Evolutionary conservation across 2,888 invertebrate species (phyloP), one percentile per base, ranked within the genome.

Genomic region (Chironomus riparius): DNA sequence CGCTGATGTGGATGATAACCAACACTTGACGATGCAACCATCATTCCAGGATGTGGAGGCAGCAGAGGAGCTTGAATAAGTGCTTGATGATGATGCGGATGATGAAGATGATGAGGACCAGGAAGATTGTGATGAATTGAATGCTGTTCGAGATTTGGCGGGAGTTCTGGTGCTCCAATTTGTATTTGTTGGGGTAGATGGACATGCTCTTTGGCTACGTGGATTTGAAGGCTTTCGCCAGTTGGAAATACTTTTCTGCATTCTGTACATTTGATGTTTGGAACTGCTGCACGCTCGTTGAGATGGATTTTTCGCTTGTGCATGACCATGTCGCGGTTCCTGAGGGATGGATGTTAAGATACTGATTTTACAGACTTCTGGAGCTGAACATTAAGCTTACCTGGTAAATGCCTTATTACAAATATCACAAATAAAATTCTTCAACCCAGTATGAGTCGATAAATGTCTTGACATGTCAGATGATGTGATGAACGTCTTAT

Each of bases 381-480:
- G 10, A 28, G 10, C 4, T 1, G 5, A 10, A 38, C 0, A 38
- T 10, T 10, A 7, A 10, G 10, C 22, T 12, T 4, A 65, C 65
- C 65, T 85, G 77, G 86, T 85, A 78, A 88, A 89, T 0, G 86
- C 83, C 71, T 86, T 84, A 3, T 85, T 85, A 79, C 89, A 89
- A 12, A 87, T 80, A 78, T 88, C 87, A 79, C 89, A 89, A 78
- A 88, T 87, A 79, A 86, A 87, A 78, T 87, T 87, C 79, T 86
- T 88, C 0, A 87, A 81, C 1, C 87, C 87, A 24, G 87, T 85
- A 77, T 89, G 89, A 56, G 87, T 88, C 61, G 83, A 84, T 86
- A 88, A 87, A 77, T 89, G 88, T 15, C 88, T 85, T 0, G 88
- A 86, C 3, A 89, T 80, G 79, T 88, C 88, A 70, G 88, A 88